Conservation (phyloP, 2,797 vertebrate species). For the Silurus aristotelis region DNA sequence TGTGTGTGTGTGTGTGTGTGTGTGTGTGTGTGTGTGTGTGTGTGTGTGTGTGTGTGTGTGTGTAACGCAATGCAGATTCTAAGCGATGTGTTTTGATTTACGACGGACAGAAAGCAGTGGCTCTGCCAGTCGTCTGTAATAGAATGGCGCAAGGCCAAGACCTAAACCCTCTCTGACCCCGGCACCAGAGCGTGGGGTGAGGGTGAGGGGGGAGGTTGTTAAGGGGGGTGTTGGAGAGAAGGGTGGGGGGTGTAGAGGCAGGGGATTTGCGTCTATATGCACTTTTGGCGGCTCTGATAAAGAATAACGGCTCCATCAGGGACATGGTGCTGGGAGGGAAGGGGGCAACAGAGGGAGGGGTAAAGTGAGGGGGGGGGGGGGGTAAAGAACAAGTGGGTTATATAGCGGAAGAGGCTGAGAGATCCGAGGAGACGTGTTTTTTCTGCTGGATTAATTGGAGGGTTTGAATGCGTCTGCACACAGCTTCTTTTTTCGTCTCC, state of each 20-base stretch:
- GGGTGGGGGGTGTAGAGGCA: constrained; percentile 60
- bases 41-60: constrained; percentile 41
- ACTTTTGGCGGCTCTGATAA: constrained; percentile 67
- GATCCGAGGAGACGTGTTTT: constrained; percentile 67
- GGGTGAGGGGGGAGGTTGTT: constrained; percentile 59
- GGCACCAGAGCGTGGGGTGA: constrained; percentile 70
- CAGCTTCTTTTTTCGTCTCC: background rate
- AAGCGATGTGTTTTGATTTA: constrained; percentile 78
- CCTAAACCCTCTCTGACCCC: constrained; percentile 81
- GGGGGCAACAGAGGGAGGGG: constrained; percentile 46
- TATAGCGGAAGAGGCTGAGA: constrained; percentile 48
- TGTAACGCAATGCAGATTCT: constrained; percentile 60
- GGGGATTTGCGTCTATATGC: constrained; percentile 70
- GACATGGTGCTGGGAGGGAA: constrained; percentile 43
- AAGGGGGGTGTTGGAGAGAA: constrained; percentile 62
- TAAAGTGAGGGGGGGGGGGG: constrained; percentile 47
- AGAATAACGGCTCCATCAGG: constrained; percentile 59
- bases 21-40: constrained; percentile 38
- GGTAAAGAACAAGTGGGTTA: constrained; percentile 35
- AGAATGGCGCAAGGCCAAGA: constrained; percentile 79
- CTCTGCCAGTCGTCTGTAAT: constrained; percentile 77
- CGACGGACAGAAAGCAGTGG: constrained; percentile 64
- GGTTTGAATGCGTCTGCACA: constrained; percentile 46
- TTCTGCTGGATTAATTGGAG: constrained; percentile 67
- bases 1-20: too few species aligned